A percentile compares a stretch with the other conserved stretches of the same genome.
These are phyloP conservation scores for Ochotona princeps DNA, from an alignment of 2,113 vertebrate genomes.

Conservation along the genomic window DNA sequence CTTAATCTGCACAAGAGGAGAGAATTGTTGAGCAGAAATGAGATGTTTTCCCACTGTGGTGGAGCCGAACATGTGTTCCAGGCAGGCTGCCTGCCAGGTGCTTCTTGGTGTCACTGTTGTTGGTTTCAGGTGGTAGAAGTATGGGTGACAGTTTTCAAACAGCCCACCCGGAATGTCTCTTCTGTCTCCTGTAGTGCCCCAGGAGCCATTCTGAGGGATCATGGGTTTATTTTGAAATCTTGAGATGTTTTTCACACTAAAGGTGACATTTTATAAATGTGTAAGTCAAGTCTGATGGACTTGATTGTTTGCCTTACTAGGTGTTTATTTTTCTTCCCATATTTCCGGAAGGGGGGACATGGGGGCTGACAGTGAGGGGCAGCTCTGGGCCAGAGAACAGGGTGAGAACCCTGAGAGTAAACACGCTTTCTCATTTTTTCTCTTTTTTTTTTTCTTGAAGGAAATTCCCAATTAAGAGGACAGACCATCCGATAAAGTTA, in stretches of 20 bases:
- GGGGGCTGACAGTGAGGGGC: not conserved
- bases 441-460: not conserved
- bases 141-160: not conserved
- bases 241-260: not conserved
- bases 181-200: not conserved
- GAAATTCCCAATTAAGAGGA: not conserved
- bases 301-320: not conserved
- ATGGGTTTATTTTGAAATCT: not conserved
- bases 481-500: not conserved
- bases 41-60: not conserved
- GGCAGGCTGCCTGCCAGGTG: not conserved
- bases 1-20: not conserved
- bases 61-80: not conserved
- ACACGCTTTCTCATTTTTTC: not conserved
- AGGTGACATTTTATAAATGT: not conserved
- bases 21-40: not conserved
- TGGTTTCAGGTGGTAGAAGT: not conserved
- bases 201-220: not conserved
- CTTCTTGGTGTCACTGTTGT: not conserved
- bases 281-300: not conserved
- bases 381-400: not conserved
- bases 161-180: not conserved
- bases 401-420: fast-evolving
- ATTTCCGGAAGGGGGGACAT: not conserved
- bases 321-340: not conserved